Evolutionary conservation across 2,113 vertebrate genomes (phyloP), one percentile per base, ranked within the genome.

Genomic region (Coptodon bakossiorum): DNA sequence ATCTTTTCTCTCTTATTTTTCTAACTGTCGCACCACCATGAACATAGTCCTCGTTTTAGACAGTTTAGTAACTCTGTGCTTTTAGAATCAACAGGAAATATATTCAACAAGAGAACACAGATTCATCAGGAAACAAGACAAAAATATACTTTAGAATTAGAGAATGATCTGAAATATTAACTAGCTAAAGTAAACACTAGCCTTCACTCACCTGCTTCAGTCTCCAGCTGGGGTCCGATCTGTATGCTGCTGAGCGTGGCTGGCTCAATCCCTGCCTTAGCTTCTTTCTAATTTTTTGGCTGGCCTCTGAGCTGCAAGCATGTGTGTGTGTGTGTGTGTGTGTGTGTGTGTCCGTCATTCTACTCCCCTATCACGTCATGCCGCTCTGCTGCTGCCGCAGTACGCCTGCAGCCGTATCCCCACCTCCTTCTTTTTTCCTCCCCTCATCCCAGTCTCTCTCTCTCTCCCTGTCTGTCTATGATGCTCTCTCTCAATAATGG

Each of bases 371-470:
- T 91, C 89, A 94, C 95, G 95, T 96, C 95, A 96, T 90, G 83
- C 89, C 93, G 91, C 93, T 94, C 61, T 68, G 81, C 90, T 89
- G 93, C 93, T 95, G 95, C 95, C 93, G 95, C 95, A 95, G 95
- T 96, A 93, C 93, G 94, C 93, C 94, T 85, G 95, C 92, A 95
- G 92, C 93, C 82, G 16, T 88, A 9, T 88, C 81, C 88, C 93
- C 91, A 90, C 92, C 93, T 88, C 91, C 86, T 73, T 56, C 78
- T 83, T 66, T 73, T 82, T 82, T 53, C 79, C 83, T 57, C 89
- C 84, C 83, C 57, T 80, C 83, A 81, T 89, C 88, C 81, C 82
- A 82, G 68, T 59, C 88, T 84, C 63, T 50, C 86, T 50, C 86
- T 80, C 19, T 88, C 78, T 82, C 81, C 86, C 66, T 83, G 78